Base-by-base conservation (phyloP, 30 jellyfish, hydroid and myxozoan genomes). In the Pseudorhiza aurosa region DNA sequence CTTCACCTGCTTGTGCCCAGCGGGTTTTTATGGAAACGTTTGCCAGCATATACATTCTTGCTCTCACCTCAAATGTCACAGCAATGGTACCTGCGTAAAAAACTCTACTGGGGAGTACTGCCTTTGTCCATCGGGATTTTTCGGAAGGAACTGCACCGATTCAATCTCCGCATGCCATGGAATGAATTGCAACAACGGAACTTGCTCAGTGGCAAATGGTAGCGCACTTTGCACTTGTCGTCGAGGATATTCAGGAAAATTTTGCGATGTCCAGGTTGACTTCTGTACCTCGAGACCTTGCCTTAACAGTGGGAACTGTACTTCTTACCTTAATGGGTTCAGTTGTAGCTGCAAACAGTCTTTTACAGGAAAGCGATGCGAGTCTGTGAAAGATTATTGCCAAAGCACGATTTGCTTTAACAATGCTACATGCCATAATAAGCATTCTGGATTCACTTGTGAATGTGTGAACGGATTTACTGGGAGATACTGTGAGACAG, bases 401-500 rank as follows among this genome's bases (percentile, higher is more conserved):
- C 28, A 15, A 5, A 64, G 53, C 39, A 65, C 30, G n/a, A 63
- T 65, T 1, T 84, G 95, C 58, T 45, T 21, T 27, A 84, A 84
- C 40, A 84, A 84, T 53, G 77, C 68, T 9, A 56, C 81, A 2
- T 84, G 95, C 39, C 15, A 57, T 14, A 73, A 35, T 49, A 29
- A 40, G 8, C 25, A 42, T 7, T 25, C 37, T 21, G 94, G 87
- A 1, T 43, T 3, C 21, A 7, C 19, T 19, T 82, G 94, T 47
- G 58, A 59, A 8, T 82, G 94, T 50, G 18, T 46, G 2, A 29
- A 14, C 19, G 94, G 94, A 26, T 82, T 82, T 32, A 46, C 81
- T 15, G 94, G 94, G 14, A 45, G 55, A 18, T 27, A 12, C 14
- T 82, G 94, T 28, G 81, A 82, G 47, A 37, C 26, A 14, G 94